phyloP scores from a whole-genome alignment of 1,140 invertebrate species.

The Procambarus virginalis region DNA sequence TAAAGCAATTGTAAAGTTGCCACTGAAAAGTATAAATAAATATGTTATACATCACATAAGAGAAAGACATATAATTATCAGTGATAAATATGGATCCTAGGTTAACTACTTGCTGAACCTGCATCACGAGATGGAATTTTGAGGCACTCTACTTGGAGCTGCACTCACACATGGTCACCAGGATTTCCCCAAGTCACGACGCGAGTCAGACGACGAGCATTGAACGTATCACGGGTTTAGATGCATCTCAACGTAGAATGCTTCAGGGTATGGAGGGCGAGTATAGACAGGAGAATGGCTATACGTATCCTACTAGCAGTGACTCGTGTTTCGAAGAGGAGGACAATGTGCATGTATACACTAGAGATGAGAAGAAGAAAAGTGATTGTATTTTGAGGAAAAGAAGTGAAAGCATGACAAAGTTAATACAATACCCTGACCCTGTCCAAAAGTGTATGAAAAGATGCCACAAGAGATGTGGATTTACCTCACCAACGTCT shows the following conservation, averaged over 20 bases:
- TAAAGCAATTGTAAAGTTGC: neutral
- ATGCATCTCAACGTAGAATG: neutral
- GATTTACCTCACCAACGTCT: conserved; percentile 36
- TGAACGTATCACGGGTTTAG: neutral
- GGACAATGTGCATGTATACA: neutral
- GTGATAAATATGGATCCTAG: neutral
- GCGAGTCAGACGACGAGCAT: neutral
- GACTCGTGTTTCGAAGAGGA: neutral
- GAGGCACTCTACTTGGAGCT: conserved; percentile 39
- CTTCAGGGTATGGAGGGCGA: neutral
- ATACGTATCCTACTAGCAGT: neutral
- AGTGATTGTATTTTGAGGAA: neutral
- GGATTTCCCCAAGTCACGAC: neutral
- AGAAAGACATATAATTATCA: no score
- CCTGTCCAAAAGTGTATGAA: neutral
- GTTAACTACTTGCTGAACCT: neutral
- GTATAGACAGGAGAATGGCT: neutral
- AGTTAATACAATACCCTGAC: conserved; percentile 16
- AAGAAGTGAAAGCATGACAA: conserved; percentile 30
- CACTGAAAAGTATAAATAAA: no score
- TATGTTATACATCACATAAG: no score
- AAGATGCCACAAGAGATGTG: conserved; percentile 21
- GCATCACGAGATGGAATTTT: conserved; percentile 51
- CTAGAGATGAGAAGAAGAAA: no score
- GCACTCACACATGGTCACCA: conserved; percentile 26